These are phyloP conservation scores for Trigoniulus corallinus DNA, from an alignment of 1,140 invertebrate species.

Conservation along the genomic window DNA sequence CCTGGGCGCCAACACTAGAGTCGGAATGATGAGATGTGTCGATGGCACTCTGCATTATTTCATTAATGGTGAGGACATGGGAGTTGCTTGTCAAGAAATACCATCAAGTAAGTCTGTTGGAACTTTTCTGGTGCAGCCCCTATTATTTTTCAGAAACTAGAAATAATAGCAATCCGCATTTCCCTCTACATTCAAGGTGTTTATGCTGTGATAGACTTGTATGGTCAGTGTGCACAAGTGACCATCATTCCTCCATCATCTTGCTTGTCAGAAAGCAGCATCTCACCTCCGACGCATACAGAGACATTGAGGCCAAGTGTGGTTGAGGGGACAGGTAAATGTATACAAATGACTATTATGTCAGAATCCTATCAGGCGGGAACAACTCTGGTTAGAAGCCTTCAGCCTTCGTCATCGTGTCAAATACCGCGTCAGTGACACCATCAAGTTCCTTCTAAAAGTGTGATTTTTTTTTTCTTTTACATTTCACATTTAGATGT, in stretches of 20 bases:
- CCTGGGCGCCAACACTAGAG: slow-evolving; percentile 49
- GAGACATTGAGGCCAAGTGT: background rate
- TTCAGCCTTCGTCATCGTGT: too few species aligned
- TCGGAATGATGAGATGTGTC: slow-evolving; percentile 69
- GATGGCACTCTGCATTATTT: slow-evolving; percentile 78
- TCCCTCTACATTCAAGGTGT: slow-evolving; percentile 32
- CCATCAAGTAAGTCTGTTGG: slow-evolving; percentile 41
- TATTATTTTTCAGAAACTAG: background rate
- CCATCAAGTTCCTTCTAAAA: slow-evolving; percentile 5
- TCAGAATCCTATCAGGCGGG: background rate
- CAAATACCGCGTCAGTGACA: too few species aligned
- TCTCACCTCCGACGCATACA: background rate
- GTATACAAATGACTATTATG: too few species aligned
- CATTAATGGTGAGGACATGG: slow-evolving; percentile 77
- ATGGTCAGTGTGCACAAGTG: slow-evolving; percentile 86
- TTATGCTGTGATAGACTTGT: slow-evolving; percentile 87
- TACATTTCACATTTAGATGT: slow-evolving; percentile 28
- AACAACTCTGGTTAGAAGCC: too few species aligned
- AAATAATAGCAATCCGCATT: background rate
- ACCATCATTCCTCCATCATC: slow-evolving; percentile 23
- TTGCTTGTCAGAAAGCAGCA: background rate
- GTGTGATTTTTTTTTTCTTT: slow-evolving; percentile 18
- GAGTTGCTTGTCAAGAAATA: slow-evolving; percentile 62
- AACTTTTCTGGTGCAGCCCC: too few species aligned
- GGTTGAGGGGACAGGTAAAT: background rate